Percentiles rank a stretch among this genome's conserved stretches.
phyloP scores from a whole-genome alignment of 2,113 vertebrate genomes.

The Clarias batrachus region DNA sequence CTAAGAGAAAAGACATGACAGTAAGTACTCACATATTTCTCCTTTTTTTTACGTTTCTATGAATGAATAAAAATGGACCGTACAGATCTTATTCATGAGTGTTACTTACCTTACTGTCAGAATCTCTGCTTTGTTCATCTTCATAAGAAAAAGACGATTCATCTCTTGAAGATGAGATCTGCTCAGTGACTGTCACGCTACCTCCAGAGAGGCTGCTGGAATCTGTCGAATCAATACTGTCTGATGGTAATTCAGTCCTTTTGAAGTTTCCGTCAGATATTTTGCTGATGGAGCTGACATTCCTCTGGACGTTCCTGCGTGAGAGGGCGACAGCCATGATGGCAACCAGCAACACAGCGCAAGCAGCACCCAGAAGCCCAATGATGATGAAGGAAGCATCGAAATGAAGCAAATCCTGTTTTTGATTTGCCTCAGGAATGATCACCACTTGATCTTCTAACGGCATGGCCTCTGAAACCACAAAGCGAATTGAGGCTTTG shows the following conservation, averaged over 20 bases:
- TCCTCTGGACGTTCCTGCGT: slow-evolving; percentile 75
- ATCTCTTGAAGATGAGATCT: slow-evolving; percentile 28
- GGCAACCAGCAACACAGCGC: slow-evolving; percentile 78
- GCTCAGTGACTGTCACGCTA: slow-evolving; percentile 69
- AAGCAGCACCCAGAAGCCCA: slow-evolving; percentile 77
- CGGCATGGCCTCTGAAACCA: slow-evolving; percentile 65
- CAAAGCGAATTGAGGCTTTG: slow-evolving; percentile 73
- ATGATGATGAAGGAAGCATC: slow-evolving; percentile 80
- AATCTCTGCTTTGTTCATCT: slow-evolving; percentile 48
- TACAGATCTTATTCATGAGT: neutral
- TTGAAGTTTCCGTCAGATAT: slow-evolving; percentile 21
- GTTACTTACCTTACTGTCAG: slow-evolving; percentile 45
- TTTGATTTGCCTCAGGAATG: slow-evolving; percentile 52
- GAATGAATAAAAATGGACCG: neutral
- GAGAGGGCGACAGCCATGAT: slow-evolving; percentile 82
- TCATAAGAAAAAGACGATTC: slow-evolving; percentile 43
- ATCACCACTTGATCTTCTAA: slow-evolving; percentile 61
- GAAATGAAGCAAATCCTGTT: slow-evolving; percentile 60
- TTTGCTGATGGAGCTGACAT: slow-evolving; percentile 45
- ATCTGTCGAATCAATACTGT: slow-evolving; percentile 60
- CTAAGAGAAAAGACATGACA: slow-evolving; percentile 34
- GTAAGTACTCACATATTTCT: neutral
- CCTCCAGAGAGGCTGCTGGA: slow-evolving; percentile 61
- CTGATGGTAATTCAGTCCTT: slow-evolving; percentile 47
- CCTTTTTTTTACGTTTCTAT: neutral